These are phyloP conservation scores for Gallinago solitaria DNA, from an alignment of 2,797 vertebrate genomes.

Conservation along the genomic window DNA sequence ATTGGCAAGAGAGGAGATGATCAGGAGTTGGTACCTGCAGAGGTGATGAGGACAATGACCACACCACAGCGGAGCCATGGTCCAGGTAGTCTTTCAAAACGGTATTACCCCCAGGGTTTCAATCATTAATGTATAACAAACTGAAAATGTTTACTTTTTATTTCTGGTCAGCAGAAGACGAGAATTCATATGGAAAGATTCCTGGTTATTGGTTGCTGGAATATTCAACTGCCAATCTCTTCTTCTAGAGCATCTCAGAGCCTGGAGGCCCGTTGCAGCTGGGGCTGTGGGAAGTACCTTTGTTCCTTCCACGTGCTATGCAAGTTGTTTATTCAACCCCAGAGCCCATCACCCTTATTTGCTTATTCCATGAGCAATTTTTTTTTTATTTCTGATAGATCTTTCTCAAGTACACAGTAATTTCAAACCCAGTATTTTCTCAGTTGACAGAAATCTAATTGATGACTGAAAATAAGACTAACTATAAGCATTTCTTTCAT, in stretches of 20 bases:
- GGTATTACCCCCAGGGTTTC: rapidly evolving
- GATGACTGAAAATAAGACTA: neutral
- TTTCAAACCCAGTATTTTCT: neutral
- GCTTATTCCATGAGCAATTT: neutral
- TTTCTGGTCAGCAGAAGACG: neutral
- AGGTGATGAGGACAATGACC: neutral
- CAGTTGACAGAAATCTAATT: neutral
- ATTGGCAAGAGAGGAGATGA: rapidly evolving
- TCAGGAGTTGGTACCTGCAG: rapidly evolving
- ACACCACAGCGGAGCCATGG: rapidly evolving
- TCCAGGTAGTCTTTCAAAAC: neutral
- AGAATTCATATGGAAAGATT: neutral
- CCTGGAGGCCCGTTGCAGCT: rapidly evolving
- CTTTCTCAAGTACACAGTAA: neutral
- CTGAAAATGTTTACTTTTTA: neutral
- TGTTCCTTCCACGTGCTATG: neutral
- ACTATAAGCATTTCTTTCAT: neutral
- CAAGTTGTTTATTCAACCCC: neutral
- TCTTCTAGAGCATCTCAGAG: rapidly evolving
- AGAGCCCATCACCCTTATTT: constrained; percentile 1
- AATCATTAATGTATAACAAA: neutral
- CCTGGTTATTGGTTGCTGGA: neutral
- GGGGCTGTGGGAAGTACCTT: neutral
- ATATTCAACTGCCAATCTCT: neutral
- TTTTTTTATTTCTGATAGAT: neutral